Percentiles rank a stretch among this genome's conserved stretches.
These are phyloP conservation scores for Drosophila silvestris DNA, from an alignment of 2,888 invertebrate genomes.

Conservation along the genomic window DNA sequence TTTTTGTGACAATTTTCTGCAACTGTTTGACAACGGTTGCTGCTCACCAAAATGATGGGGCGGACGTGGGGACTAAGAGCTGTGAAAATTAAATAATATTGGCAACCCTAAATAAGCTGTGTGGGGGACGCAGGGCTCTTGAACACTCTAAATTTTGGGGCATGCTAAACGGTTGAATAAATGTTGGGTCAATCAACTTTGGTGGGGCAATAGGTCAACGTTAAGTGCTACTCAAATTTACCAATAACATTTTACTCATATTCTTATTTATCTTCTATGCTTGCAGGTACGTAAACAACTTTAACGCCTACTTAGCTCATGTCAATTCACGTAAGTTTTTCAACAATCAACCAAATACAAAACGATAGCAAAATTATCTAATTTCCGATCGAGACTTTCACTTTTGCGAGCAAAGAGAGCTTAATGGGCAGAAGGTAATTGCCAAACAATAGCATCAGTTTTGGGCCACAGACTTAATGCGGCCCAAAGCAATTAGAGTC, in stretches of 20 bases:
- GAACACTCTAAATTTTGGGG: slow-evolving; percentile 66
- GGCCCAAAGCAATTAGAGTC: slow-evolving; percentile 47
- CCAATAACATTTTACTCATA: slow-evolving; percentile 4
- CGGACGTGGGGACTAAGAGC: slow-evolving; percentile 2
- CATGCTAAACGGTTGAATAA: slow-evolving; percentile 45
- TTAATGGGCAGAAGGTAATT: slow-evolving; percentile 33
- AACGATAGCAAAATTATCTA: slow-evolving; percentile 37
- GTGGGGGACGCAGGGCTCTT: slow-evolving; percentile 4
- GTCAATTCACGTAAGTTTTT: slow-evolving; percentile 40
- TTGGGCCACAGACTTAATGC: not conserved
- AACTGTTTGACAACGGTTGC: slow-evolving; percentile 70
- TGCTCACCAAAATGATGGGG: not conserved
- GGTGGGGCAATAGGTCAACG: slow-evolving; percentile 36
- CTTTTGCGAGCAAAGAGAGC: slow-evolving; percentile 28
- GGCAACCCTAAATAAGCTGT: slow-evolving; percentile 72
- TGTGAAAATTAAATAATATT: slow-evolving; percentile 74
- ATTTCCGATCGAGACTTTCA: slow-evolving; percentile 47
- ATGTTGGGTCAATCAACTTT: slow-evolving; percentile 12
- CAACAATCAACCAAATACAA: slow-evolving; percentile 3
- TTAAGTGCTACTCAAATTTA: slow-evolving; percentile 20
- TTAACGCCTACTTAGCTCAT: slow-evolving; percentile 8
- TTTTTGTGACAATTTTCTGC: slow-evolving; percentile 64
- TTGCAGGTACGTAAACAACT: slow-evolving; percentile 61
- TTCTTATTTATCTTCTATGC: slow-evolving; percentile 16
- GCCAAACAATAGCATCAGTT: slow-evolving; percentile 36